phyloP scores from a whole-genome alignment of 1,140 invertebrate genomes.

The Lucilia sericata region DNA sequence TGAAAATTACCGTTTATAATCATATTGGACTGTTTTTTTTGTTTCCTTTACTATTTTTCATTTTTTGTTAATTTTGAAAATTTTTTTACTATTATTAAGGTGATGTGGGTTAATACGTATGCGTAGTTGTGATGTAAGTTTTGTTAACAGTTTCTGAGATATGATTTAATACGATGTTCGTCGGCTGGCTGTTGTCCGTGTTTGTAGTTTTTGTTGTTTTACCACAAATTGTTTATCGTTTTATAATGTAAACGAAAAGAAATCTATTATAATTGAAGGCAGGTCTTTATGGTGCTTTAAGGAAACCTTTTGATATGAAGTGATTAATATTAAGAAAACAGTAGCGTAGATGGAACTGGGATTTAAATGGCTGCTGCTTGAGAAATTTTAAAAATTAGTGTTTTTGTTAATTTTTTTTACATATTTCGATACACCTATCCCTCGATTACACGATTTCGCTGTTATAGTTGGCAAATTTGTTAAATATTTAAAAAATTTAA shows the following conservation, averaged over 20 bases:
- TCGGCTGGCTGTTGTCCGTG: neutral
- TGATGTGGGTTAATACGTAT: conserved; percentile 3
- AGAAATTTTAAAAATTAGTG: too few species aligned
- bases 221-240: neutral
- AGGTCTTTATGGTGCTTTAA: neutral
- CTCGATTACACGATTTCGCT: too few species aligned
- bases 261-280: conserved; percentile 8
- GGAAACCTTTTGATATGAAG: too few species aligned
- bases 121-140: conserved; percentile 21
- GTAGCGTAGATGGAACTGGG: neutral
- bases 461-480: too few species aligned
- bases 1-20: conserved; percentile 19
- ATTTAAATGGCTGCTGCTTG: too few species aligned
- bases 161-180: conserved; percentile 18
- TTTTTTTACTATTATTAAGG: neutral
- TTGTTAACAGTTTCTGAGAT: neutral
- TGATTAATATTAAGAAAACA: neutral
- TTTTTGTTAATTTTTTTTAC: too few species aligned
- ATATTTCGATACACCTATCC: too few species aligned
- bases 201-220: neutral
- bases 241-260: neutral
- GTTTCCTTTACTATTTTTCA: neutral
- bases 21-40: neutral
- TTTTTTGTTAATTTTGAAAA: too few species aligned
- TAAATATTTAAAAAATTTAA: too few species aligned